Evolutionary conservation across 2,113 vertebrate species (phyloP).

Genomic region (Mastomys natalensis): DNA sequence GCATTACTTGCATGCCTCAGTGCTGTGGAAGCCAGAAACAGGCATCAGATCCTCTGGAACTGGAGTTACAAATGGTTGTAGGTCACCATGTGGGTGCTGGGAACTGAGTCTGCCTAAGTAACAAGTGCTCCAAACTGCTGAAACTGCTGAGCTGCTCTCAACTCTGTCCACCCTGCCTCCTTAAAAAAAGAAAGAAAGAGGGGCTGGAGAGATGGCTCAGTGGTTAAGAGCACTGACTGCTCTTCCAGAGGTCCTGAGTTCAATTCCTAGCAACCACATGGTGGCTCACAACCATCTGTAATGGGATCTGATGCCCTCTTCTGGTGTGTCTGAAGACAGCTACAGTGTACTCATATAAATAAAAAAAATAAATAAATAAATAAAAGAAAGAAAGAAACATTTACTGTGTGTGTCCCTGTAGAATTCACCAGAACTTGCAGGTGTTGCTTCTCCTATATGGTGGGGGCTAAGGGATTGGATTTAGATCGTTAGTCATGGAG

Average conservation of each 20-base stretch:
- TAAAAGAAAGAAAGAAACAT: no score
- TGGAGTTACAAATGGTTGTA: neutral
- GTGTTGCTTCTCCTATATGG: neutral
- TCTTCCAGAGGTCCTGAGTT: no score
- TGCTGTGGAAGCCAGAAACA: neutral
- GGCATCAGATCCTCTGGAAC: neutral
- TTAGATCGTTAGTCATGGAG: neutral
- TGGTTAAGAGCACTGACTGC: no score
- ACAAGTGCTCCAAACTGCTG: neutral
- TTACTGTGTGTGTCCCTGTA: neutral
- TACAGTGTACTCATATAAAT: no score
- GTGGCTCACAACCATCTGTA: no score
- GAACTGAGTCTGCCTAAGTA: neutral
- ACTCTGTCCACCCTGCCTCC: neutral
- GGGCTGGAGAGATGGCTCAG: no score
- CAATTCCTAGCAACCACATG: no score
- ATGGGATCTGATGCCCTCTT: no score
- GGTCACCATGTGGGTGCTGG: neutral
- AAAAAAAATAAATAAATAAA: no score
- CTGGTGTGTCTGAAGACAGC: no score
- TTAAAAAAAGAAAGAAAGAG: no score
- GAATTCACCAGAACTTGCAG: neutral
- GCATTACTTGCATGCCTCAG: neutral
- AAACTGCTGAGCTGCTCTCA: neutral
- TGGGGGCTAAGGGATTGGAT: no score